These are phyloP conservation scores for Orcinus orca DNA, from an alignment of 2,113 vertebrate species.

Conservation along the genomic window DNA sequence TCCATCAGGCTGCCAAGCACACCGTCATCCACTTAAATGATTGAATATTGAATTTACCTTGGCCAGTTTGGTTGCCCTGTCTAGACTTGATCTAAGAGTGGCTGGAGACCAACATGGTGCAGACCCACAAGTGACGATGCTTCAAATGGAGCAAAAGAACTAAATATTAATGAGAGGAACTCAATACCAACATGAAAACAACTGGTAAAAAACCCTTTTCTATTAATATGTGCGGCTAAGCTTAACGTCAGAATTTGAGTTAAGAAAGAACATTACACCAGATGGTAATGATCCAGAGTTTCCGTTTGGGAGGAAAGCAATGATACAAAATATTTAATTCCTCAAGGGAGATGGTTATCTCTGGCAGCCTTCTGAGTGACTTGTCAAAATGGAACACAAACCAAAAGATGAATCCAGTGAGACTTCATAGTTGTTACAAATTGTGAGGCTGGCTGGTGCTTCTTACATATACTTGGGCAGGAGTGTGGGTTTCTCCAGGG, in stretches of 20 bases:
- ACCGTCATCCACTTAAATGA: neutral
- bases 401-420: neutral
- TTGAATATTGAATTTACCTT: neutral
- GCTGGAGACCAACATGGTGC: neutral
- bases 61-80: neutral
- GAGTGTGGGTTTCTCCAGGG: neutral
- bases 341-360: slow-evolving; percentile 15
- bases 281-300: neutral
- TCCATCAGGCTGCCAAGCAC: neutral
- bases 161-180: neutral
- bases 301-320: neutral
- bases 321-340: neutral
- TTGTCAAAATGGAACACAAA: slow-evolving; percentile 40
- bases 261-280: neutral
- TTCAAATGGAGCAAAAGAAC: neutral
- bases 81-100: neutral
- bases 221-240: neutral
- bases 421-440: neutral
- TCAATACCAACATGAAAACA: neutral
- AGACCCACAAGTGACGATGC: neutral
- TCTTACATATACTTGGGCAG: neutral
- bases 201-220: neutral
- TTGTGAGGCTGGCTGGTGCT: neutral
- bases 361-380: slow-evolving; percentile 43
- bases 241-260: neutral